phyloP scores from a whole-genome alignment of 2,113 vertebrate genomes.

The Ancistrus triradiatus region DNA sequence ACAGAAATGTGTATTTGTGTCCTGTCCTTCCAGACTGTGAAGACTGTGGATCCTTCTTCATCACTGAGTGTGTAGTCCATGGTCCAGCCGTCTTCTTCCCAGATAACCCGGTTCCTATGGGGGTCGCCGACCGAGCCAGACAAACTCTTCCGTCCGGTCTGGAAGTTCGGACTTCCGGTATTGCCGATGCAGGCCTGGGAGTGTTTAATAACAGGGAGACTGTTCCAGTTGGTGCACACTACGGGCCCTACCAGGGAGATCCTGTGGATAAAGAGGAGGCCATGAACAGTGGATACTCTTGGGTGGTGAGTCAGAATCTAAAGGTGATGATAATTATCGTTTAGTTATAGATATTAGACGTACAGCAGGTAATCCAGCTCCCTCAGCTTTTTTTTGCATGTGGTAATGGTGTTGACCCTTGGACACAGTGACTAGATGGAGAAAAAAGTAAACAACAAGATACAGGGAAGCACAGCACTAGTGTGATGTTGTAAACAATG shows the following conservation, averaged over 20 bases:
- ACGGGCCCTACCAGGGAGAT: constrained; percentile 60
- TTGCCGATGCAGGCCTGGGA: constrained; percentile 54
- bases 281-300: constrained; percentile 61
- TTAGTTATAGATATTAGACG: no score
- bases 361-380: no score
- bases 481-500: no score
- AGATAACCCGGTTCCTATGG: constrained; percentile 43
- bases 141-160: constrained; percentile 5
- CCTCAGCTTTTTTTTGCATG: no score
- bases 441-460: no score
- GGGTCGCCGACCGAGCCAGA: neutral
- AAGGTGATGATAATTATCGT: no score
- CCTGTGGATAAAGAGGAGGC: constrained; percentile 54
- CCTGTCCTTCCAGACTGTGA: constrained; percentile 56
- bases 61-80: constrained; percentile 53
- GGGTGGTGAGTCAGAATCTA: constrained; percentile 67
- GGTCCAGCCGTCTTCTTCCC: constrained; percentile 50
- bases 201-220: constrained; percentile 55
- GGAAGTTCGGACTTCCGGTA: neutral
- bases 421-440: no score
- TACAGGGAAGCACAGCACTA: no score
- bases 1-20: no score
- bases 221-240: constrained; percentile 54
- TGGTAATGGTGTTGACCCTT: no score
- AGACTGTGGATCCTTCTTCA: constrained; percentile 57